A percentile compares a stretch with the other conserved stretches of the same genome.
These are phyloP conservation scores for Phortica okadai DNA, from an alignment of 2,888 invertebrate genomes.

Conservation along the genomic window DNA sequence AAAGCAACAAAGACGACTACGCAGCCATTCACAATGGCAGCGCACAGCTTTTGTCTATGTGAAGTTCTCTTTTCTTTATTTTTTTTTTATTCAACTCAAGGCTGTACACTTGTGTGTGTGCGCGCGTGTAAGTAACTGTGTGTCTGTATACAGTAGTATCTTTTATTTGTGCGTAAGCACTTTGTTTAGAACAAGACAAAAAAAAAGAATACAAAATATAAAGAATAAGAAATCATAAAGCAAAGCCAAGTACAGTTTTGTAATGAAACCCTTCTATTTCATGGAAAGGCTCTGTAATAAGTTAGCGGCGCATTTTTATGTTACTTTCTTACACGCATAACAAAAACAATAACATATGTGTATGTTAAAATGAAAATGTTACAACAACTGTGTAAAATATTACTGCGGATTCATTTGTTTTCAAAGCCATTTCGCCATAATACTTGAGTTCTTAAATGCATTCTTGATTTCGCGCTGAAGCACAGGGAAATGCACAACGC, in stretches of 20 bases:
- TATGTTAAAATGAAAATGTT: too few species aligned
- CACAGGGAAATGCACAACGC: too few species aligned
- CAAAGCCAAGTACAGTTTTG: neutral
- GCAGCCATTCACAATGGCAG: constrained; percentile 47
- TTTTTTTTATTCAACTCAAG: neutral
- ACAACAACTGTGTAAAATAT: too few species aligned
- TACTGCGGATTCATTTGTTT: too few species aligned
- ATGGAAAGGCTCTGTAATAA: neutral
- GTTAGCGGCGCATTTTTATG: neutral
- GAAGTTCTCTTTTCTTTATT: neutral
- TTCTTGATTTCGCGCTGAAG: too few species aligned
- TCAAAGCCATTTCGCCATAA: too few species aligned
- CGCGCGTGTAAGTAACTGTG: neutral
- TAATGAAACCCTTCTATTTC: neutral
- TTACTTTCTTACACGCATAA: neutral
- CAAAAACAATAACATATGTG: neutral
- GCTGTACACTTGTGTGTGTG: neutral
- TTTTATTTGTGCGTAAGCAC: neutral
- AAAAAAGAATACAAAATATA: neutral
- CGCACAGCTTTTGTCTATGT: neutral
- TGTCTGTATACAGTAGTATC: neutral
- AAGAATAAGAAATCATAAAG: neutral
- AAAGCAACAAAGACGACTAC: neutral
- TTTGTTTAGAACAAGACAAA: constrained; percentile 8
- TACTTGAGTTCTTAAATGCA: too few species aligned